Percentiles rank a stretch among this genome's conserved stretches.
Evolutionary conservation across 1,140 invertebrate genomes (phyloP).

Genomic region (Lysiphlebus fabarum): DNA sequence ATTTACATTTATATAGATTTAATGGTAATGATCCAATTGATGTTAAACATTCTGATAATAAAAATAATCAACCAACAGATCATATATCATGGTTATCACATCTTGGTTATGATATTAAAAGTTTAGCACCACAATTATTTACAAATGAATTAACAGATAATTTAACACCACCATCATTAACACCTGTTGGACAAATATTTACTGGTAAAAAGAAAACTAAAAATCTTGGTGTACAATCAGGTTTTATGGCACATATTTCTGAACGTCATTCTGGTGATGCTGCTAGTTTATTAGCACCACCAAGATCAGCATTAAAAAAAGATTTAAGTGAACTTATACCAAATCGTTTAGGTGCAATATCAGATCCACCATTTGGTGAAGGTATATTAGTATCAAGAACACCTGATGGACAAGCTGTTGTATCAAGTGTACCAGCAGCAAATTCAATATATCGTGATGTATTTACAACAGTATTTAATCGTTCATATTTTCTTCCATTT

Average conservation of each 20-base stretch:
- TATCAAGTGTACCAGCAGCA: conserved; percentile 80
- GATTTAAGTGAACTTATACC: conserved; percentile 71
- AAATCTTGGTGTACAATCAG: conserved; percentile 67
- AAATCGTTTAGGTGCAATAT: conserved; percentile 68
- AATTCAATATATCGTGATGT: conserved; percentile 88
- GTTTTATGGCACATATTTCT: conserved; percentile 73
- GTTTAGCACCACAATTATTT: conserved; percentile 80
- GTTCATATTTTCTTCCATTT: conserved; percentile 82
- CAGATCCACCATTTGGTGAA: conserved; percentile 85
- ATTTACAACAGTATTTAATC: conserved; percentile 90
- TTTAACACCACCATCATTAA: conserved; percentile 60
- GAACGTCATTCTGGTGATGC: conserved; percentile 72
- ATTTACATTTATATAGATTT: conserved; percentile 83
- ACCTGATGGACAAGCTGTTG: conserved; percentile 73
- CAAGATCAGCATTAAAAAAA: conserved; percentile 70
- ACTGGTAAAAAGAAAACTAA: conserved; percentile 55
- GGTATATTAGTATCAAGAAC: conserved; percentile 84
- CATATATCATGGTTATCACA: conserved; percentile 79
- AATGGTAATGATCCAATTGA: conserved; percentile 94
- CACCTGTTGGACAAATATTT: conserved; percentile 60
- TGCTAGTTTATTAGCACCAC: conserved; percentile 67
- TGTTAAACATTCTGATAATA: conserved; percentile 60
- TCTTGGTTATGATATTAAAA: conserved; percentile 83
- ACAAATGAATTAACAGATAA: conserved; percentile 63
- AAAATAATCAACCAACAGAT: conserved; percentile 71